Evolutionary conservation across 2,888 invertebrate genomes (phyloP), one percentile per base, ranked within the genome.

Genomic region (Pandemis corylana): DNA sequence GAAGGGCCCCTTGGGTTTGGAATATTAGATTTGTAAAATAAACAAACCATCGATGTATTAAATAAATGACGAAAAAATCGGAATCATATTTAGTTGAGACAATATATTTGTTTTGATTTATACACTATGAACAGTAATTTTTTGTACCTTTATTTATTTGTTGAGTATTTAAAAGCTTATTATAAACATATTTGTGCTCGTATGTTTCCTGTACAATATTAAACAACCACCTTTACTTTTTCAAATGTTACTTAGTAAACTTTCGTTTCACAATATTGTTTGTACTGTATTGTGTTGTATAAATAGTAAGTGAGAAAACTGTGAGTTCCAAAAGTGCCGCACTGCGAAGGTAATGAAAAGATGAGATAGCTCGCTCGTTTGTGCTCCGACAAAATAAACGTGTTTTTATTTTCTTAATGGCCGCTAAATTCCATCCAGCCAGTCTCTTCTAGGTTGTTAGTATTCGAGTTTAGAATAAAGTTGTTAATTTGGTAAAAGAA

Each of bases 391-490:
- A 77, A 81, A 78, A 80, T 81, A 80, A 80, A 80, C 76, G 75
- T 78, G 78, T 80, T 82, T 85, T 85, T 83, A 83, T 83, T 84
- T 81, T 80, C 79, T 77, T 80, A 84, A 82, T 78, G 80, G 80
- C 68, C 77, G n/a, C 77, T 79, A 80, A 84, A 83, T 75, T 80
- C 80, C 71, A 77, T 76, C 73, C 77, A 73, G 74, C 68, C 71
- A 51, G 72, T 65, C 70, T 67, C 72, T 75, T 62, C 42, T 71
- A 72, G 67, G 73, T 74, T 73, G 74, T 76, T 68, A 44, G n/a
- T 71, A 64, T 75, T 72, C 53, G 53, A 76, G 71, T 74, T 77
- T 77, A 65, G 68, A 74, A 71, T 65, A 65, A 56, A 65, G 36
- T 46, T 65, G 53, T n/a, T 67, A 67, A 67, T 67, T 53, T 53